Percentiles rank a stretch among this genome's conserved stretches.
Conservation (phyloP, 2,113 vertebrate species). For the Paradoxurus hermaphroditus region DNA sequence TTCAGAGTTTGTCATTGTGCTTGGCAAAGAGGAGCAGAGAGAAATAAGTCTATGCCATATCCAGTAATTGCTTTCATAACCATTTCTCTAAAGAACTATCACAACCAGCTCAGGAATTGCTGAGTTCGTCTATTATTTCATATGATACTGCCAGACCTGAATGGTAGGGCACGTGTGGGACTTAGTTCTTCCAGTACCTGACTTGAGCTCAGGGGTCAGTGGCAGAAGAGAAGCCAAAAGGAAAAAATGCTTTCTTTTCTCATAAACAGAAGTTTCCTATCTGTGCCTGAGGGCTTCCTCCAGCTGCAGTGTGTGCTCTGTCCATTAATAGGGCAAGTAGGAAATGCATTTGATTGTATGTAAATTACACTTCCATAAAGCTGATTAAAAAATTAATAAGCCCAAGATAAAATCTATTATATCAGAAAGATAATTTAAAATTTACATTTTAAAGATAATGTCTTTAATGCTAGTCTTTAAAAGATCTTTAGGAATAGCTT, state of each 20-base stretch:
- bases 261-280: background rate
- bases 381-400: background rate
- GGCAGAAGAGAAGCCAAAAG: background rate
- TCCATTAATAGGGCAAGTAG: background rate
- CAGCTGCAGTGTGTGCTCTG: background rate
- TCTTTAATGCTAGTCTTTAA: background rate
- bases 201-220: background rate
- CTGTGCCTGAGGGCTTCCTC: background rate
- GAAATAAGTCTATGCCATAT: background rate
- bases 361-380: background rate
- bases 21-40: background rate
- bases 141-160: background rate
- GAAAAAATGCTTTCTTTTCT: background rate
- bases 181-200: background rate
- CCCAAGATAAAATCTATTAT: background rate
- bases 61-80: background rate
- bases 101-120: background rate
- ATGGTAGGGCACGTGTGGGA: background rate
- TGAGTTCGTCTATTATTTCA: background rate
- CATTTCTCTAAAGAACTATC: background rate
- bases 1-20: background rate
- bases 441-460: background rate
- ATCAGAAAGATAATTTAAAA: background rate
- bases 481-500: background rate
- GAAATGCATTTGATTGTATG: background rate